These are phyloP conservation scores for Harpalus rufipes DNA, from an alignment of 2,888 invertebrate genomes.

Conservation along the genomic window DNA sequence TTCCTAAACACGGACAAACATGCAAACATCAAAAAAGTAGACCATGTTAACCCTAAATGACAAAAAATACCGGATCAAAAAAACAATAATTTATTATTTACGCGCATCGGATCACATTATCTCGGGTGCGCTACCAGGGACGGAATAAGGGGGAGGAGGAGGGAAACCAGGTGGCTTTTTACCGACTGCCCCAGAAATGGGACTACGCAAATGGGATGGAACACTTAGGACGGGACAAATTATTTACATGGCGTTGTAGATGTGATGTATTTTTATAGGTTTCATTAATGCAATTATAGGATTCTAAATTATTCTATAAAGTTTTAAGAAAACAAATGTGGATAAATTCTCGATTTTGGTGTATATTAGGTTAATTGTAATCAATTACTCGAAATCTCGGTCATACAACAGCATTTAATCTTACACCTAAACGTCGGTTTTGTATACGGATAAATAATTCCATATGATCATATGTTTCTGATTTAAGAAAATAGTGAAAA, in stretches of 20 bases:
- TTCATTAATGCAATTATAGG: no score
- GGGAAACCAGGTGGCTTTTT: slow-evolving; percentile 44
- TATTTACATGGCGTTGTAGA: background rate
- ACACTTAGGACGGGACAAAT: background rate
- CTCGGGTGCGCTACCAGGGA: slow-evolving; percentile 30
- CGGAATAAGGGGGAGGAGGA: slow-evolving; percentile 12
- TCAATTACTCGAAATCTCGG: no score
- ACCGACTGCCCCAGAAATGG: slow-evolving; percentile 38
- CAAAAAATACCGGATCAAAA: slow-evolving; percentile 68
- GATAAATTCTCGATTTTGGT: no score
- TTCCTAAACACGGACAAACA: slow-evolving; percentile 69
- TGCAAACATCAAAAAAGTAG: slow-evolving; percentile 69
- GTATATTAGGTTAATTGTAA: no score
- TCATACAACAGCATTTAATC: no score
- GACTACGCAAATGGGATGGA: slow-evolving; percentile 10
- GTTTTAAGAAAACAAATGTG: no score
- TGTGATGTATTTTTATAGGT: no score
- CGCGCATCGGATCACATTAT: slow-evolving; percentile 47
- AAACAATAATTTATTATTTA: slow-evolving; percentile 54
- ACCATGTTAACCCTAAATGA: slow-evolving; percentile 64
- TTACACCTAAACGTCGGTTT: no score
- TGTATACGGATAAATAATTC: no score
- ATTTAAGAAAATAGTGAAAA: no score
- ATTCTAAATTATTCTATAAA: no score
- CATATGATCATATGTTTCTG: no score